Evolutionary conservation across 2,797 vertebrate species (phyloP).

Genomic region (Rhodeus uyekii): DNA sequence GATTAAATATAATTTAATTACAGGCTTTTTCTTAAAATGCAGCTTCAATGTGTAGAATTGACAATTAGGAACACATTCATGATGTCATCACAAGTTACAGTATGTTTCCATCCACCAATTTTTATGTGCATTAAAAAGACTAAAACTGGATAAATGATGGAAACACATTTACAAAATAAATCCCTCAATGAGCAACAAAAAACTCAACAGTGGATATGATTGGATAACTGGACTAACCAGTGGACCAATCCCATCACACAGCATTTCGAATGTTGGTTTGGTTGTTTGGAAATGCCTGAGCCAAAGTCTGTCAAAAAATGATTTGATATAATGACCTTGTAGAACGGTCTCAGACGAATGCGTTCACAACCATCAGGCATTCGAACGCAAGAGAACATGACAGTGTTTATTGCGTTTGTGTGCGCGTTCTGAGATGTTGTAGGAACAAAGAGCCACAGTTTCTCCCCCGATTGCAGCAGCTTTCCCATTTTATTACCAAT

Average conservation of each 20-base stretch:
- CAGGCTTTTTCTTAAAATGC: background rate
- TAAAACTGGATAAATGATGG: background rate
- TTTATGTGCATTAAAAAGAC: background rate
- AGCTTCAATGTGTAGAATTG: background rate
- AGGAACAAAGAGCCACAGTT: background rate
- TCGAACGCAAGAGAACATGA: background rate
- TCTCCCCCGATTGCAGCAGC: background rate
- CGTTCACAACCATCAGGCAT: background rate
- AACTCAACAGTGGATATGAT: background rate
- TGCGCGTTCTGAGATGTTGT: background rate
- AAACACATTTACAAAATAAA: background rate
- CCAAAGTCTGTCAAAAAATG: background rate
- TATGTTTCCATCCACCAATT: background rate
- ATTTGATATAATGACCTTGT: background rate
- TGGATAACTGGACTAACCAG: background rate
- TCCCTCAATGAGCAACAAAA: background rate
- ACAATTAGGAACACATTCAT: background rate
- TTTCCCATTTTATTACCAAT: background rate
- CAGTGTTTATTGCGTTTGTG: background rate
- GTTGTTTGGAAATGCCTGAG: background rate
- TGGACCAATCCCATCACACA: background rate
- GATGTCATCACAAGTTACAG: background rate
- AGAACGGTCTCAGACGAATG: background rate
- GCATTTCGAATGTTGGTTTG: background rate
- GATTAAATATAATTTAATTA: background rate